Base-by-base conservation (phyloP, 2,888 invertebrate genomes). In the Cryptosula pallasiana region DNA sequence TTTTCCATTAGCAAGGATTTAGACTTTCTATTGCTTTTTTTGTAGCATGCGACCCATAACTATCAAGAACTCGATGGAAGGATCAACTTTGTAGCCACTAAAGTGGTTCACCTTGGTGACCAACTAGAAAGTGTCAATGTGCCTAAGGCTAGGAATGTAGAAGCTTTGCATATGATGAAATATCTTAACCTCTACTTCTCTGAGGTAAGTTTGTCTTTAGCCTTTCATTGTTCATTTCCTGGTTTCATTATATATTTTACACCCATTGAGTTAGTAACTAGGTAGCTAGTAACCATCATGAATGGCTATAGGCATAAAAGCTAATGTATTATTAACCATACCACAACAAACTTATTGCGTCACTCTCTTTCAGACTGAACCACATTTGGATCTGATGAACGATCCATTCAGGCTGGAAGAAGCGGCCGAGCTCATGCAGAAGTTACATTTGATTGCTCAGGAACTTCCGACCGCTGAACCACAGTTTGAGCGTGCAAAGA, bases 61-160 rank as follows among this genome's bases (percentile, higher is more conserved):
- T 95, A 95, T 84, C 92, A 94, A 86, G 92, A 94, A 76, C 85
- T 98, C 71, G 98, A 98, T 84, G 94, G 94, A 79, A 91, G 95
- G 79, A 97, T 99, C 81, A 97, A 96, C 79, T 92, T 92, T 73
- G 98, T 99, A 63, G 97, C 98, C 0, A 95, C 95, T 0, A 94
- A 97, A 86, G 98, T 99, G 0, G 90, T 98, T 69, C 97, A 98
- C 86, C 89, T 99, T n/a, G 99, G 98, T 0, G 98, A 98, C 86
- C 98, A 99, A 83, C 87, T 99, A 63, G 98, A 99, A 79, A 95
- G 94, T 76, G 95, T 98, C 0, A 93, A 97, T 82, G 94, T 93
- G 0, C 98, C 98, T 0, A 87, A 99, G 73, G 92, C 95, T 23
- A 88, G 98, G 73, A 95, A 96, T 0, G 94, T 94, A 0, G 98